Evolutionary conservation across 2,797 vertebrate species (phyloP).

Genomic region (Oryzias dopingdopingensis): DNA sequence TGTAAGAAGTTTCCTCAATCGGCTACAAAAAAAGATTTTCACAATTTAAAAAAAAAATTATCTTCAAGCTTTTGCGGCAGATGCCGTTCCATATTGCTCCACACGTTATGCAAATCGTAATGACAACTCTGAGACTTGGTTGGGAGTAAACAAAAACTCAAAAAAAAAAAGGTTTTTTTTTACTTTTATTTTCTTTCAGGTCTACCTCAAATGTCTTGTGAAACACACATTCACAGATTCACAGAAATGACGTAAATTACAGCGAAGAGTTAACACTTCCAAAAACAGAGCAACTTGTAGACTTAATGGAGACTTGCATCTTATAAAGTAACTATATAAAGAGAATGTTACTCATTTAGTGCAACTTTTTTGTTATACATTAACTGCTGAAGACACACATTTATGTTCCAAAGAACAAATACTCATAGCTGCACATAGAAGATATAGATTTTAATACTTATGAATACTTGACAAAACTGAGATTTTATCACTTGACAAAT

Average conservation of each 20-base stretch:
- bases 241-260: conserved; percentile 75
- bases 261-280: conserved; percentile 72
- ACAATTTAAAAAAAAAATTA: conserved; percentile 11
- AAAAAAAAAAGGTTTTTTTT: conserved; percentile 61
- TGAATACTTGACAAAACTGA: conserved; percentile 65
- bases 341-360: conserved; percentile 21
- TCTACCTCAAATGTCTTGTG: conserved; percentile 63
- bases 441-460: conserved; percentile 60
- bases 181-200: conserved; percentile 73
- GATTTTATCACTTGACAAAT: conserved; percentile 49
- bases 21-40: not conserved
- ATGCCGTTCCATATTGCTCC: conserved; percentile 34
- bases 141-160: conserved; percentile 70
- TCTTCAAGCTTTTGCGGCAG: conserved; percentile 15
- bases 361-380: conserved; percentile 61
- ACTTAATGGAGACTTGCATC: conserved; percentile 56
- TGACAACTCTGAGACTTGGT: conserved; percentile 65
- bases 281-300: conserved; percentile 67
- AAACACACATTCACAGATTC: conserved; percentile 77
- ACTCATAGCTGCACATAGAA: conserved; percentile 76
- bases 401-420: conserved; percentile 67
- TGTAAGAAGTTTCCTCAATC: not conserved
- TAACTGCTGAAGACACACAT: conserved; percentile 70
- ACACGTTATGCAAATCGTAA: conserved; percentile 50
- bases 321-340: conserved; percentile 56